Evolutionary conservation across 2,888 invertebrate genomes (phyloP), one percentile per base, ranked within the genome.

Genomic region (Pseudanteris insignis): DNA sequence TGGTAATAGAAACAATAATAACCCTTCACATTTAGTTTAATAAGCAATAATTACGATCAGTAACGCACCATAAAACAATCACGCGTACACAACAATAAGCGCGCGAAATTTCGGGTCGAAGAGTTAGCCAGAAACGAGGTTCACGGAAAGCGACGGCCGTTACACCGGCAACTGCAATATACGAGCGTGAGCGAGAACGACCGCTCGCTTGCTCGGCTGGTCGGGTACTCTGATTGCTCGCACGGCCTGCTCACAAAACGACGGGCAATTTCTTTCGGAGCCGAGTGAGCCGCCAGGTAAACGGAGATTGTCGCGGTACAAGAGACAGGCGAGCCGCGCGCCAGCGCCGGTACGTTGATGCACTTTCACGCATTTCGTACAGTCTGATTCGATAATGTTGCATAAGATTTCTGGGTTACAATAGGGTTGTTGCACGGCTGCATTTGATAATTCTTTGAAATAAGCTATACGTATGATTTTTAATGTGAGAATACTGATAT

Each of bases 121-220:
- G n/a, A n/a, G n/a, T n/a, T n/a, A n/a, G n/a, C n/a, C n/a, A n/a
- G n/a, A n/a, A n/a, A n/a, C n/a, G n/a, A n/a, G n/a, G n/a, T n/a
- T n/a, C n/a, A n/a, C n/a, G n/a, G n/a, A n/a, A n/a, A n/a, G n/a
- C n/a, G n/a, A n/a, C n/a, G n/a, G n/a, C n/a, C n/a, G n/a, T n/a
- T n/a, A n/a, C n/a, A n/a, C n/a, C n/a, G n/a, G n/a, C n/a, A n/a
- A n/a, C n/a, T n/a, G n/a, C n/a, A n/a, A n/a, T n/a, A n/a, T n/a
- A 18, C 18, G 18, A 18, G 18, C 18, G 18, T 18, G 18, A 4
- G 44, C 46, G 38, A 29, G 33, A 40, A 33, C 58, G 54, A 63
- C 63, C 53, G 53, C 48, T 48, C 63, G 48, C 44, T 44, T 21
- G 41, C 58, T 48, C 58, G 44, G 47, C 54, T 50, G 58, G 48